Conservation (phyloP, 2,797 vertebrate genomes). For the Anabacerthia variegaticeps region DNA sequence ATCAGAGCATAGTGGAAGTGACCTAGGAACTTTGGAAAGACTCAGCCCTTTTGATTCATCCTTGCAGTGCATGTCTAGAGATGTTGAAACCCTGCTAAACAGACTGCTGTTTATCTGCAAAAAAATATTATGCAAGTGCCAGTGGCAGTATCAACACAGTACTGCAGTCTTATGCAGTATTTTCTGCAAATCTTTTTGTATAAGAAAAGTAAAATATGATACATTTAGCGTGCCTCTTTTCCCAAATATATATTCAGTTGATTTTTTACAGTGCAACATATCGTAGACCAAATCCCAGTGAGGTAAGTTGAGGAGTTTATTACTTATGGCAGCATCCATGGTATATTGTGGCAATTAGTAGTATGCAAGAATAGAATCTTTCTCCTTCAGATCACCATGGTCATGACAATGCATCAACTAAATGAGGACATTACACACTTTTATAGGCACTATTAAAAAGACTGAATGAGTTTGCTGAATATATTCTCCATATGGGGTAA, state of each 20-base stretch:
- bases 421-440: conserved; percentile 29
- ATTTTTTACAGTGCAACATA: not conserved
- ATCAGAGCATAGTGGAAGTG: not conserved
- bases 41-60: not conserved
- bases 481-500: conserved; percentile 10
- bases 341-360: conserved; percentile 34
- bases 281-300: not conserved
- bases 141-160: not conserved
- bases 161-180: not conserved
- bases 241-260: not conserved
- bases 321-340: not conserved
- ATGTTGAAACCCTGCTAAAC: not conserved
- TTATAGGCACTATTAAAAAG: conserved; percentile 51
- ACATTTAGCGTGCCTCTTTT: not conserved
- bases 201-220: not conserved
- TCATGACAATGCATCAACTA: conserved; percentile 43
- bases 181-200: not conserved
- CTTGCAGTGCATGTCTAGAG: not conserved
- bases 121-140: not conserved
- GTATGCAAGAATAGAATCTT: not conserved
- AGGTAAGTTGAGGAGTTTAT: conserved; percentile 18
- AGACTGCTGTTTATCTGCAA: not conserved
- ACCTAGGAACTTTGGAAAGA: not conserved
- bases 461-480: conserved; percentile 16
- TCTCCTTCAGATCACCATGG: conserved; percentile 4